A percentile compares a stretch with the other conserved stretches of the same genome.
phyloP scores from a whole-genome alignment of 2,113 vertebrate species.

The Rhea pennata region DNA sequence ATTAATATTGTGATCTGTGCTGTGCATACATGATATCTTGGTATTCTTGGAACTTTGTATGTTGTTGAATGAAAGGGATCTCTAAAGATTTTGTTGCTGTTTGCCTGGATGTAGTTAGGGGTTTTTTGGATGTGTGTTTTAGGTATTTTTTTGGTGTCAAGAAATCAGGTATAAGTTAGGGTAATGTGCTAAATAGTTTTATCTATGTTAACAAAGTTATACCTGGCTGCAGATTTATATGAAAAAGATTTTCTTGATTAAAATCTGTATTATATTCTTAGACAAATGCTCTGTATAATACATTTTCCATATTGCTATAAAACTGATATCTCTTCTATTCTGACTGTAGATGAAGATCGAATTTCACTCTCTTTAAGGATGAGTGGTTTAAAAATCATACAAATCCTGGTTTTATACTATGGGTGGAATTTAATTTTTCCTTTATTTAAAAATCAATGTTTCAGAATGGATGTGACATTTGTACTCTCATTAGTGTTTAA shows the following conservation, averaged over 20 bases:
- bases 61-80: not conserved
- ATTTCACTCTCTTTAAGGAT: conserved; percentile 30
- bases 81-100: not conserved
- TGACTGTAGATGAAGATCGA: conserved; percentile 1
- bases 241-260: not conserved
- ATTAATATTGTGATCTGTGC: not conserved
- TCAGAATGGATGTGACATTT: not conserved
- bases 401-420: not conserved
- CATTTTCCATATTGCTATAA: not conserved
- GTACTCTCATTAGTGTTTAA: not conserved
- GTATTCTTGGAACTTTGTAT: not conserved
- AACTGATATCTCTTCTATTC: not conserved
- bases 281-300: not conserved
- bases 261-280: not conserved
- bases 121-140: not conserved
- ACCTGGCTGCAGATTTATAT: not conserved
- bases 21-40: not conserved
- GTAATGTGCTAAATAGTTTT: not conserved
- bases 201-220: not conserved
- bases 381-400: conserved; percentile 29
- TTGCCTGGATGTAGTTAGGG: not conserved
- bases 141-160: not conserved
- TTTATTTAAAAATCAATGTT: not conserved
- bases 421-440: conserved; percentile 10
- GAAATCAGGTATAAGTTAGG: not conserved